These are phyloP conservation scores for Diplolepis rosae DNA, from an alignment of 2,888 invertebrate species.

Conservation along the genomic window DNA sequence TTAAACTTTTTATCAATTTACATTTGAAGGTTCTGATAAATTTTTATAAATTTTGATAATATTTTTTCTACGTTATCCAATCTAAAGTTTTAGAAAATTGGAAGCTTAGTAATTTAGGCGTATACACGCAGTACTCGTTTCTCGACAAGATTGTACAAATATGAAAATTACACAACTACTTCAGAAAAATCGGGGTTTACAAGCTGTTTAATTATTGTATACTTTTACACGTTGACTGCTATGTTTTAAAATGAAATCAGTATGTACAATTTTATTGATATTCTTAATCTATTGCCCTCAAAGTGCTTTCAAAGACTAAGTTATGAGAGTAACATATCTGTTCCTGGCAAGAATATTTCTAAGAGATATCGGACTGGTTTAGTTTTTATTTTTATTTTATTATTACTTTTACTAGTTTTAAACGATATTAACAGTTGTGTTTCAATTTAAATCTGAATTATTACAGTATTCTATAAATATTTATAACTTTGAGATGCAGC, in stretches of 20 bases:
- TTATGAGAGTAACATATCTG: neutral
- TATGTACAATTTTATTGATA: neutral
- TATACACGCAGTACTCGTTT: neutral
- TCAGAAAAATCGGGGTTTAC: constrained; percentile 1
- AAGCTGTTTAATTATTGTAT: neutral
- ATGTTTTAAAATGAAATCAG: constrained; percentile 6
- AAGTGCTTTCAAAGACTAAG: neutral
- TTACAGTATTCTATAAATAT: too few species aligned
- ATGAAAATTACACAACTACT: neutral
- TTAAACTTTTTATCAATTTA: neutral
- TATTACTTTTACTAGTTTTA: neutral
- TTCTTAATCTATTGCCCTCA: neutral
- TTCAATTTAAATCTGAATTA: neutral
- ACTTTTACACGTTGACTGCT: constrained; percentile 20
- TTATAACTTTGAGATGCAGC: too few species aligned
- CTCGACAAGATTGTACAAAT: neutral
- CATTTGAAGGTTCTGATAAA: neutral
- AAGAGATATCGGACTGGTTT: neutral
- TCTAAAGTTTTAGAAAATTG: neutral
- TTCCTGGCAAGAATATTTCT: neutral
- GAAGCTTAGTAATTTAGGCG: too few species aligned
- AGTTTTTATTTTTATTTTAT: neutral
- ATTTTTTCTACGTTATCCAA: constrained; percentile 3
- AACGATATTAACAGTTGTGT: neutral
- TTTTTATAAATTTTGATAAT: neutral